These are phyloP conservation scores for Psittacula derbiana DNA, from an alignment of 2,797 vertebrate species.

Conservation along the genomic window DNA sequence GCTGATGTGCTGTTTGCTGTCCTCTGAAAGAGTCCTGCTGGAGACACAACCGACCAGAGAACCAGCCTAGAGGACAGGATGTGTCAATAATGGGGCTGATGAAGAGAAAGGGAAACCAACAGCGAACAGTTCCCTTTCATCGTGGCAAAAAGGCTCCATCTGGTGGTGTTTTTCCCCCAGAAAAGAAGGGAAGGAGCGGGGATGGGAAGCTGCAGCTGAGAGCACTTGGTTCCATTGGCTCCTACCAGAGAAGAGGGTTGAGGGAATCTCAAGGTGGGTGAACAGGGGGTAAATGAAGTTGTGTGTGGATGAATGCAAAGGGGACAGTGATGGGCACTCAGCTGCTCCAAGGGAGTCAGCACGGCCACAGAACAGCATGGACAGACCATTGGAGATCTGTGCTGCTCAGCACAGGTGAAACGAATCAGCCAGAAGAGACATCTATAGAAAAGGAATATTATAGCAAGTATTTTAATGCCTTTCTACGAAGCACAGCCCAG, in stretches of 20 bases:
- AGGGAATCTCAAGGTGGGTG: neutral
- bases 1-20: neutral
- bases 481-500: neutral
- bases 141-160: conserved; percentile 40
- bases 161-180: conserved; percentile 15
- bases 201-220: neutral
- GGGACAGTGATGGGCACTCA: neutral
- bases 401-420: neutral
- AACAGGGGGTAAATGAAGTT: neutral
- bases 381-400: neutral
- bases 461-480: neutral
- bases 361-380: fast-evolving
- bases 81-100: fast-evolving
- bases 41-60: neutral
- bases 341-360: neutral
- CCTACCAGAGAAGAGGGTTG: neutral
- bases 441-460: neutral
- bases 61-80: neutral
- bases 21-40: neutral
- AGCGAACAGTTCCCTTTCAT: neutral
- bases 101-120: neutral
- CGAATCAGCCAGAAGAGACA: neutral
- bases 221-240: neutral
- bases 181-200: neutral
- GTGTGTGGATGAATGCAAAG: neutral